Conservation (phyloP, 2,797 vertebrate species). For the Sebastes iracundus region DNA sequence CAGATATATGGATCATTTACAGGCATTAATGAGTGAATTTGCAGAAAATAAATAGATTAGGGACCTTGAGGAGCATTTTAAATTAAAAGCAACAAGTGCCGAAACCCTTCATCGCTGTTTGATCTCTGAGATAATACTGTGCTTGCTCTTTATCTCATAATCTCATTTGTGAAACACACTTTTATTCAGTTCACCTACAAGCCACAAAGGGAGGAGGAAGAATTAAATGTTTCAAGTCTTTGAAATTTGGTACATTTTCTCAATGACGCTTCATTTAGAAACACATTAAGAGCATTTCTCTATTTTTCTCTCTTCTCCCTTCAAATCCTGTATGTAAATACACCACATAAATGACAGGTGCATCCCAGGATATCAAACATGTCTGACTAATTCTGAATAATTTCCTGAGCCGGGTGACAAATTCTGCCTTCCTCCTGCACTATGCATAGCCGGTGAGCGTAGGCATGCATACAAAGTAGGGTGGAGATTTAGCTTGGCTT, state of each 20-base stretch:
- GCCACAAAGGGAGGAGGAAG: background rate
- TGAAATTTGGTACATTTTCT: slow-evolving; percentile 1
- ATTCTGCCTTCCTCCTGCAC: slow-evolving; percentile 69
- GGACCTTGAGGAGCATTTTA: background rate
- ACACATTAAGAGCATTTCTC: slow-evolving; percentile 9
- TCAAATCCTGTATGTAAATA: slow-evolving; percentile 51
- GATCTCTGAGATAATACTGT: background rate
- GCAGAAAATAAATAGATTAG: slow-evolving; percentile 1
- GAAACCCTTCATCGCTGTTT: background rate
- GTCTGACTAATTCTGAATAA: slow-evolving; percentile 72
- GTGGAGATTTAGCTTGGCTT: slow-evolving; percentile 69
- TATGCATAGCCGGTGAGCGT: slow-evolving; percentile 56
- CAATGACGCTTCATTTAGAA: slow-evolving; percentile 23
- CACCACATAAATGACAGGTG: slow-evolving; percentile 55
- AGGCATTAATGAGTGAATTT: slow-evolving; percentile 1
- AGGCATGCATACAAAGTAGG: slow-evolving; percentile 78
- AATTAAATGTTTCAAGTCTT: background rate
- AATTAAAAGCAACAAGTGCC: slow-evolving; percentile 17
- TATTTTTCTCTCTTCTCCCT: background rate
- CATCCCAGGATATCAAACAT: slow-evolving; percentile 65
- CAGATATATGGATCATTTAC: slow-evolving; percentile 26
- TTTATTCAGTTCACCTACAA: background rate
- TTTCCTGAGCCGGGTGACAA: slow-evolving; percentile 74
- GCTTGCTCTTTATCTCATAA: background rate
- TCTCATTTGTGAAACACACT: slow-evolving; percentile 3